These are phyloP conservation scores for Pyrgilauda ruficollis DNA, from an alignment of 2,113 vertebrate species.

Conservation along the genomic window DNA sequence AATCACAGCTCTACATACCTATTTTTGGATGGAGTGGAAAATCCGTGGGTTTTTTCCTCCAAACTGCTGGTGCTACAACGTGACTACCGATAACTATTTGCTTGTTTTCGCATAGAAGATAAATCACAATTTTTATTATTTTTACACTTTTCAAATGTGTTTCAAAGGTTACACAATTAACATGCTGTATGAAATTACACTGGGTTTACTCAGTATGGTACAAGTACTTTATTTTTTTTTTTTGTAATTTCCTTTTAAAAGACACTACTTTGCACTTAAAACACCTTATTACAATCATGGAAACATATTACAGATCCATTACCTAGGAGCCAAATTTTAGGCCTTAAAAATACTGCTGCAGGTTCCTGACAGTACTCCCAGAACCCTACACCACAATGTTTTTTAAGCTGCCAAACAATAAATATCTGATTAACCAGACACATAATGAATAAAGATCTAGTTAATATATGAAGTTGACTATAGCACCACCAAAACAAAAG, in stretches of 20 bases:
- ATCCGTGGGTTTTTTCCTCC: neutral
- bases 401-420: neutral
- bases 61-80: rapidly evolving
- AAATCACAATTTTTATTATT: neutral
- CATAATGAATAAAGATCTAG: neutral
- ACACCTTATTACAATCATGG: neutral
- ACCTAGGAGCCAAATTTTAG: neutral
- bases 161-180: neutral
- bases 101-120: neutral
- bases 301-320: neutral
- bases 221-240: neutral
- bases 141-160: neutral
- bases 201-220: rapidly evolving
- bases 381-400: neutral
- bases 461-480: neutral
- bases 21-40: neutral
- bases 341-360: neutral
- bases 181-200: neutral
- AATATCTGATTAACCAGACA: neutral
- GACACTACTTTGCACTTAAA: neutral
- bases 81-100: neutral
- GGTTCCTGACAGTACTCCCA: neutral
- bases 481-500: neutral
- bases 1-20: neutral
- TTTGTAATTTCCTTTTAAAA: neutral